phyloP scores from a whole-genome alignment of 2,797 vertebrate genomes.

The Oophaga sylvatica region DNA sequence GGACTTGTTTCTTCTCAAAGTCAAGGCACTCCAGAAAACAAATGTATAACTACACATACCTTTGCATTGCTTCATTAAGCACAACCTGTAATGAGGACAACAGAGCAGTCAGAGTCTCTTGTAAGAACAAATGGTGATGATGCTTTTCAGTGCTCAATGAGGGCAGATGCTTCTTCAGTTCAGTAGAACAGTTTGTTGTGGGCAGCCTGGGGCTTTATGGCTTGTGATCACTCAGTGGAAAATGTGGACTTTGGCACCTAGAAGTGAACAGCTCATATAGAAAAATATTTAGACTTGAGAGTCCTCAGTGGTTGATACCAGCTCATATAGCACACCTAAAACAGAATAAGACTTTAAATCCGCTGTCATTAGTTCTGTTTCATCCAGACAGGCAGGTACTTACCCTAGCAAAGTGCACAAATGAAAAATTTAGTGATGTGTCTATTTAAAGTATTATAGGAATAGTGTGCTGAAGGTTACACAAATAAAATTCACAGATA shows the following conservation, averaged over 20 bases:
- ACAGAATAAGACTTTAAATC: neutral
- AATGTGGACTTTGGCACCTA: slow-evolving; percentile 38
- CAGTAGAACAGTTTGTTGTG: slow-evolving; percentile 32
- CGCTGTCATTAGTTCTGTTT: neutral
- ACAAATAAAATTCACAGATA: neutral
- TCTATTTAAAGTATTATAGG: neutral
- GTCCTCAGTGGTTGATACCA: too few species aligned
- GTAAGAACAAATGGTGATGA: slow-evolving; percentile 30
- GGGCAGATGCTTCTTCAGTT: slow-evolving; percentile 45
- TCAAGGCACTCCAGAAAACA: neutral
- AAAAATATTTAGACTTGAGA: too few species aligned
- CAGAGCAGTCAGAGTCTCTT: slow-evolving; percentile 3
- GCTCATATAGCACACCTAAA: slow-evolving; percentile 7
- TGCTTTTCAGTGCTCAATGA: slow-evolving; percentile 7
- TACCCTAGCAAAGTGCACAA: neutral
- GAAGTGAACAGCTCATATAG: neutral
- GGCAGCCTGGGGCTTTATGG: slow-evolving; percentile 45
- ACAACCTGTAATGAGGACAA: slow-evolving; percentile 36
- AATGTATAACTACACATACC: slow-evolving; percentile 38
- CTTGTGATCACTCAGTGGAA: slow-evolving; percentile 48
- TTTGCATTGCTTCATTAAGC: slow-evolving; percentile 47
- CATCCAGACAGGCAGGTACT: neutral
- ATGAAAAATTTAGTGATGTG: neutral
- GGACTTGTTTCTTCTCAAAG: slow-evolving; percentile 14
- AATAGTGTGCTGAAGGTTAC: neutral